phyloP scores from a whole-genome alignment of 2,113 vertebrate species.

The Cyphomyrus discorhynchus region DNA sequence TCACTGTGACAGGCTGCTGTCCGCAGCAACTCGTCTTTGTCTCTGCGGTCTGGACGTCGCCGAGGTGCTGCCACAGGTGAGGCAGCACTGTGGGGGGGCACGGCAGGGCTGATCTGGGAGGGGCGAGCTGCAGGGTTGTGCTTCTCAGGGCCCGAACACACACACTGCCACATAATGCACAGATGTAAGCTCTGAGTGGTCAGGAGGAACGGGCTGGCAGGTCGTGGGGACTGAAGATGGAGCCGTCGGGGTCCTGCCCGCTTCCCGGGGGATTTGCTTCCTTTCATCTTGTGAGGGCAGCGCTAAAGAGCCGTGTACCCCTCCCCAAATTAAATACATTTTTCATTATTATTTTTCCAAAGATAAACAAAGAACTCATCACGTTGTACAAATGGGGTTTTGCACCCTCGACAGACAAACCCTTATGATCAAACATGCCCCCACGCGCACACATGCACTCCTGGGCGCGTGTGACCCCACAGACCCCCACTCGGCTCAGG shows the following conservation, averaged over 20 bases:
- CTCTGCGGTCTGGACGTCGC: background rate
- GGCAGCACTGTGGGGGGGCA: background rate
- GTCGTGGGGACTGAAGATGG: background rate
- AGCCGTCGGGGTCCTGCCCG: background rate
- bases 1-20: background rate
- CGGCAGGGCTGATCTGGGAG: background rate
- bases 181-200: background rate
- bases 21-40: background rate
- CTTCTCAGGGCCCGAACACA: background rate
- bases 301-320: background rate
- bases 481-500: constrained; percentile 12
- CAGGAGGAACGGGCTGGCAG: background rate
- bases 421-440: background rate
- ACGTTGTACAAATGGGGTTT: background rate
- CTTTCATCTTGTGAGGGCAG: background rate
- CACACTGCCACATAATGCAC: background rate
- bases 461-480: background rate
- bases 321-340: background rate
- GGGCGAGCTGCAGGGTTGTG: background rate
- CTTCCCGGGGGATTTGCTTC: background rate
- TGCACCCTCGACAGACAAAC: background rate
- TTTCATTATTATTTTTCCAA: background rate
- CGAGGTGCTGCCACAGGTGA: background rate
- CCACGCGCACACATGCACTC: background rate
- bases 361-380: background rate